phyloP scores from a whole-genome alignment of 2,797 vertebrate species.

The Anas flavirostris region DNA sequence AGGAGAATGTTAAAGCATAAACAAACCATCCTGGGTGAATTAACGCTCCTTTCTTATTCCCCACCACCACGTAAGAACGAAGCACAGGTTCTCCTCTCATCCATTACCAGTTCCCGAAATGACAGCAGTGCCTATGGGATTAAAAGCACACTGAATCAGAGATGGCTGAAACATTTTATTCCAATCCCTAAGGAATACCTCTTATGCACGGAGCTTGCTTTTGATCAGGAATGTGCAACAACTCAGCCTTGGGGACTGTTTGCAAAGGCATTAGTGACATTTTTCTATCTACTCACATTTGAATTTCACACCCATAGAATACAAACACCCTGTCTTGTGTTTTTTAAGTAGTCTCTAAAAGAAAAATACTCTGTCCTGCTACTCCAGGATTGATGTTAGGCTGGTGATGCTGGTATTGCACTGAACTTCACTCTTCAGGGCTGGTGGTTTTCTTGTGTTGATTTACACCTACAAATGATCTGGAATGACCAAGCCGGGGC shows the following conservation, averaged over 20 bases:
- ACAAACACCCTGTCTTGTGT: neutral
- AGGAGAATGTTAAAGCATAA: slow-evolving; percentile 11
- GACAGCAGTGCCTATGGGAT: neutral
- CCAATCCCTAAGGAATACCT: neutral
- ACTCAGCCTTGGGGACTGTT: neutral
- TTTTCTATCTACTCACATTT: neutral
- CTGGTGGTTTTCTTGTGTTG: neutral
- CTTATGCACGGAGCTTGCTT: neutral
- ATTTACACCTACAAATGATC: neutral
- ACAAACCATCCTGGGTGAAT: neutral
- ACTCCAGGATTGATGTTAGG: neutral
- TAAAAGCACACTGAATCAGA: neutral
- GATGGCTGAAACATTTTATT: neutral
- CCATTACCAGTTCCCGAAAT: neutral
- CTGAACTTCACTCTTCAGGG: neutral
- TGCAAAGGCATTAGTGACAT: neutral
- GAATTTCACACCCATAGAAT: neutral
- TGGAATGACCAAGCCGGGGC: neutral
- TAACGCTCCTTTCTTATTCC: neutral
- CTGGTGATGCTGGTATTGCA: neutral
- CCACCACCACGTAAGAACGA: neutral
- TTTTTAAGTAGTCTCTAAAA: neutral
- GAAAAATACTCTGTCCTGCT: neutral
- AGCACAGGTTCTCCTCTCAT: neutral
- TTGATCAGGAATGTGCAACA: neutral